These are phyloP conservation scores for Empidonax alnorum DNA, from an alignment of 2,113 vertebrate species.

Conservation along the genomic window DNA sequence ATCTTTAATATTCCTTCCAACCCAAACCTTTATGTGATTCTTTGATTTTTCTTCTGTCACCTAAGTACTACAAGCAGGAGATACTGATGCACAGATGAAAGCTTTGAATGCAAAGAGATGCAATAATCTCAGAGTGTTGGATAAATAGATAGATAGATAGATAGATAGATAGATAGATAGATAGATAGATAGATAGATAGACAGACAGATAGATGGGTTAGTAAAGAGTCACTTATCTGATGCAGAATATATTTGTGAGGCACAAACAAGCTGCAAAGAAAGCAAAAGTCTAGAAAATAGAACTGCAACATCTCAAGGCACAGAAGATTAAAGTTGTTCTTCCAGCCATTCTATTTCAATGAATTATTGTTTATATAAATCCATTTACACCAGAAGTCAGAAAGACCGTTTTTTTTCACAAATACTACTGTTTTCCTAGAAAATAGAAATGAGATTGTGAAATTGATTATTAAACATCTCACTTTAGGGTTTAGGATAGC, in stretches of 20 bases:
- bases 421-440: not conserved
- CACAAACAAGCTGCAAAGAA: not conserved
- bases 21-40: not conserved
- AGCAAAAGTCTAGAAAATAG: not conserved
- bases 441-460: not conserved
- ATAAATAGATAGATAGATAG: not conserved
- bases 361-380: not conserved
- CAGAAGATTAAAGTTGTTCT: not conserved
- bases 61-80: not conserved
- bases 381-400: not conserved
- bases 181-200: too few relatives aligned
- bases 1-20: not conserved
- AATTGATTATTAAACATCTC: not conserved
- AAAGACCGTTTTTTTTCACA: not conserved
- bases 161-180: not conserved
- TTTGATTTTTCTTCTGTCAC: not conserved
- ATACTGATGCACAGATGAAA: not conserved
- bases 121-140: not conserved
- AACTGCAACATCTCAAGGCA: not conserved
- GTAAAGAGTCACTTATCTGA: not conserved
- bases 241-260: not conserved
- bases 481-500: not conserved
- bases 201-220: not conserved
- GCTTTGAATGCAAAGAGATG: conserved; percentile 18
- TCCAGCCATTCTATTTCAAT: not conserved